Evolutionary conservation across 2,888 invertebrate species (phyloP).

Genomic region (Catocala nupta): DNA sequence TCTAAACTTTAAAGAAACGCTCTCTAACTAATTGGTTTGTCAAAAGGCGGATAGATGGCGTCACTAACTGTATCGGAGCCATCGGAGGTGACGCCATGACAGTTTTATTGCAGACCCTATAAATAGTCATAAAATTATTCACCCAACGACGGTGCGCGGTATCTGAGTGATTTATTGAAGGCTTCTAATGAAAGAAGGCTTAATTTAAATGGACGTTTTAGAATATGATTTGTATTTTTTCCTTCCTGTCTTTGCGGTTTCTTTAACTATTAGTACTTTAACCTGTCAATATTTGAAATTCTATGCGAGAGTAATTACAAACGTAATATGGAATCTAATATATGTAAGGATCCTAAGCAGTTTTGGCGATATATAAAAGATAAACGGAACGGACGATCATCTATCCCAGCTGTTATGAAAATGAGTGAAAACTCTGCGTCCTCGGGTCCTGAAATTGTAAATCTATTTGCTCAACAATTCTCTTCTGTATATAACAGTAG

Average conservation of each 20-base stretch:
- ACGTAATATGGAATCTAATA: too few relatives aligned
- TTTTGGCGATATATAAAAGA: too few relatives aligned
- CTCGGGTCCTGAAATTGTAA: too few relatives aligned
- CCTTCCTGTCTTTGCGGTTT: background rate
- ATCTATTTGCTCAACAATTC: too few relatives aligned
- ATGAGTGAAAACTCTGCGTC: too few relatives aligned
- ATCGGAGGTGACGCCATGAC: slow-evolving; percentile 22
- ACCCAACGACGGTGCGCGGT: slow-evolving; percentile 27
- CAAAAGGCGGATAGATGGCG: slow-evolving; percentile 31
- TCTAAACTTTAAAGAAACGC: slow-evolving; percentile 24
- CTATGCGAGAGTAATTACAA: too few relatives aligned
- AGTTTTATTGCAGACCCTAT: slow-evolving; percentile 40
- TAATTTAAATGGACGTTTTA: slow-evolving; percentile 3
- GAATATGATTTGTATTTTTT: background rate
- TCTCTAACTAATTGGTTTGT: slow-evolving; percentile 41
- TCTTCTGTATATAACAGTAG: too few relatives aligned
- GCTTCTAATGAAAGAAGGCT: slow-evolving; percentile 11
- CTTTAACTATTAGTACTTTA: too few relatives aligned
- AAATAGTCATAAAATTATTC: slow-evolving; percentile 47
- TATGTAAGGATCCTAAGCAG: too few relatives aligned
- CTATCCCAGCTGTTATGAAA: too few relatives aligned
- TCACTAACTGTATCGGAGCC: slow-evolving; percentile 7
- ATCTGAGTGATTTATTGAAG: slow-evolving; percentile 38
- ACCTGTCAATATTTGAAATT: too few relatives aligned
- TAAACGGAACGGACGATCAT: too few relatives aligned